Evolutionary conservation across 1,140 invertebrate genomes (phyloP), one percentile per base, ranked within the genome.

Genomic region (Drosophila ananassae): DNA sequence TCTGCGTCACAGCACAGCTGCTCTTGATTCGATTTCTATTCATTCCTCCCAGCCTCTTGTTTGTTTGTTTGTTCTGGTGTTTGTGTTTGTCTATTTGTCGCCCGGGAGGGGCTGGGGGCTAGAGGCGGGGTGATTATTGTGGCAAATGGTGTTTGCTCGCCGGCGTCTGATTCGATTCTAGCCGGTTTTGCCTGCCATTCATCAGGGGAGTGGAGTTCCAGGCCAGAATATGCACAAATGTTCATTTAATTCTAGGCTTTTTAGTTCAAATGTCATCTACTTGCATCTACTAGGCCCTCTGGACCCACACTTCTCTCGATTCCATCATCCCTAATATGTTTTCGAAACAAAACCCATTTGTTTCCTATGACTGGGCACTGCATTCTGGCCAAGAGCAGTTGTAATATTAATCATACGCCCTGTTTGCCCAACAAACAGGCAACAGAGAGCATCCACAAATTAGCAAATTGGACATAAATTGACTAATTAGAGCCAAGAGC

Each of bases 401-500:
- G 25, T 6, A 28, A 81, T 85, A 85, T 85, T 85, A 85, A 87
- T 83, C 80, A 83, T 83, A 84, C 76, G 76, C 80, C 78, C 63
- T 74, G 78, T 87, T 52, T 60, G 58, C 12, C 61, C 32, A 58
- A n/a, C 34, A 37, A 3, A 37, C 25, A 28, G 5, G 2, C 32
- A 3, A 55, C 66, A 47, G 24, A 39, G 44, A 39, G 58, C 76
- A 75, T 77, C 58, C 64, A 47, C 78, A 81, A 87, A 87, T 81
- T 87, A 77, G 73, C 82, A 85, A 85, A 84, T 77, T 85, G 67
- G 55, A 73, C 58, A 77, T 75, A 78, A 81, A 75, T 87, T 72
- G 82, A 82, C 82, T 85, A 85, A 85, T 85, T 85, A 82, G 78
- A 62, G 64, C 63, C 81, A 87, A 85, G 87, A 85, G 73, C 81